These are phyloP conservation scores for Drosophila algonquin DNA, from an alignment of 2,888 invertebrate genomes.

Conservation along the genomic window DNA sequence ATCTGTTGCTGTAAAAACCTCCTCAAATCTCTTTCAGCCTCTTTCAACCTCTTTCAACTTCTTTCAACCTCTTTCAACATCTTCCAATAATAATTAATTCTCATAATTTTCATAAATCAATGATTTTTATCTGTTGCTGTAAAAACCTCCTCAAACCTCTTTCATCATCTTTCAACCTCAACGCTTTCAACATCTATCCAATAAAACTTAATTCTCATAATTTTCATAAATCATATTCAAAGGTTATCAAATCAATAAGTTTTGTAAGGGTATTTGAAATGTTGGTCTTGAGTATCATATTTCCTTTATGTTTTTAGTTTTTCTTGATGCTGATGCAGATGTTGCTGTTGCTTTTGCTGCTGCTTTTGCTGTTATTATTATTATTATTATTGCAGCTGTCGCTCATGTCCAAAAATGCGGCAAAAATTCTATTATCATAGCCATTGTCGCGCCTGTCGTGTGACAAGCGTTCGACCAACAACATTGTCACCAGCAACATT, in stretches of 20 bases:
- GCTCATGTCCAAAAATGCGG: constrained; percentile 45
- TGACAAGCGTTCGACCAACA: constrained; percentile 43
- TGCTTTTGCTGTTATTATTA: constrained; percentile 12
- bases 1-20: no score
- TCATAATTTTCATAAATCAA: not conserved
- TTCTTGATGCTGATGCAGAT: constrained; percentile 31
- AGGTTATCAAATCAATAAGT: not conserved
- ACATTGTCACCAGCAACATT: constrained; percentile 47
- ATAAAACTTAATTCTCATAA: not conserved
- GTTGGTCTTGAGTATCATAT: not conserved
- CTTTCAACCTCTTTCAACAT: no score
- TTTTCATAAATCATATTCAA: not conserved
- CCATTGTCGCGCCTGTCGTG: constrained; percentile 36
- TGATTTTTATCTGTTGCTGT: not conserved
- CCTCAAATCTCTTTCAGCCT: no score
- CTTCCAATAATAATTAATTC: no score
- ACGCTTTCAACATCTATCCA: no score
- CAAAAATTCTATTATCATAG: constrained; percentile 60
- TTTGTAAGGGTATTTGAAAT: not conserved
- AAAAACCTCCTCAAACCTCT: not conserved
- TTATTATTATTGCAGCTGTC: constrained; percentile 65
- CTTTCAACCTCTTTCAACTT: no score
- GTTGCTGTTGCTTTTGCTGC: not conserved
- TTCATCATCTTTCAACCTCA: no score
- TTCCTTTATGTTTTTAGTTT: constrained; percentile 39